Evolutionary conservation across 2,113 vertebrate species (phyloP).

Genomic region (Gallinago undulata): DNA sequence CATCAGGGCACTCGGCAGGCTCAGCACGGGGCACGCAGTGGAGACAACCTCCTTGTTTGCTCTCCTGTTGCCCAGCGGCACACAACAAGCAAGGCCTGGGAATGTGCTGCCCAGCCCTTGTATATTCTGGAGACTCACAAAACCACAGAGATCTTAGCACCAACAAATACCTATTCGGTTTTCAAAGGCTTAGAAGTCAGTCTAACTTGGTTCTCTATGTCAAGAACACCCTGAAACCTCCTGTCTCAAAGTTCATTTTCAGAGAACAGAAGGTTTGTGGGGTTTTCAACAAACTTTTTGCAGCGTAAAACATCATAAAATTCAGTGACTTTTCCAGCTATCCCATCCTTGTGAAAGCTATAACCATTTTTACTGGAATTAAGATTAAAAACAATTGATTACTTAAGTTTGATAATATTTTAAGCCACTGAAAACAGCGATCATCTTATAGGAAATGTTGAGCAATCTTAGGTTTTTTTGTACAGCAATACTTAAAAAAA

Average conservation of each 20-base stretch:
- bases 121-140: background rate
- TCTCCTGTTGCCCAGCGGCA: background rate
- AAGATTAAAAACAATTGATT: background rate
- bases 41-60: background rate
- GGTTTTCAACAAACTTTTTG: background rate
- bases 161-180: background rate
- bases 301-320: background rate
- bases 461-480: background rate
- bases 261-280: background rate
- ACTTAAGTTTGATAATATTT: background rate
- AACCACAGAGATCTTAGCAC: background rate
- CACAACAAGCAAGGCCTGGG: background rate
- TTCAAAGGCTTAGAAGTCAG: background rate
- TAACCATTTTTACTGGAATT: background rate
- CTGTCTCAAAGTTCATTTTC: background rate
- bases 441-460: background rate
- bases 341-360: background rate
- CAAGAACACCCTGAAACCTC: background rate
- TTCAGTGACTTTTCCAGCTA: background rate
- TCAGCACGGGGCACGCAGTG: background rate
- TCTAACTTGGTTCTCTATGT: background rate
- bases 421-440: background rate
- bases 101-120: background rate
- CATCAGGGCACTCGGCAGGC: background rate
- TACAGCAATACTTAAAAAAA: too few relatives aligned